A percentile compares a stretch with the other conserved stretches of the same genome.
Evolutionary conservation across 35 echinoderm and acorn worm species (phyloP).

Genomic region (Amphiura filiformis): DNA sequence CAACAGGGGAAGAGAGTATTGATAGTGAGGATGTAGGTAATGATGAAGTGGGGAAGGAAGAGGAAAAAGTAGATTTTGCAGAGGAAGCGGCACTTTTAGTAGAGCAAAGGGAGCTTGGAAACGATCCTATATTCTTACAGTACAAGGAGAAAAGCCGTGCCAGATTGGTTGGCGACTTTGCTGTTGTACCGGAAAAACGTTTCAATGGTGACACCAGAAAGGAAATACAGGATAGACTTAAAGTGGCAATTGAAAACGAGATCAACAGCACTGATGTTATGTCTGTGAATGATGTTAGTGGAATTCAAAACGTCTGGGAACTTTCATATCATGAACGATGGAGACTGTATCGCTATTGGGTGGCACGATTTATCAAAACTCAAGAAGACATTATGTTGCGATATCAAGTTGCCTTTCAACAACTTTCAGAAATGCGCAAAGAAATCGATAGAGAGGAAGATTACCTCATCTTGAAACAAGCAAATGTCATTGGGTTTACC

Average conservation of each 20-base stretch:
- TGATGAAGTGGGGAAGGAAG: not conserved
- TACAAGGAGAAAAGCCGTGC: not conserved
- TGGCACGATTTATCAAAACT: not conserved
- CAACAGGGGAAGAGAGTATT: not conserved
- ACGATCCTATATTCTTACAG: not conserved
- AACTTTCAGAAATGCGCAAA: conserved; percentile 3
- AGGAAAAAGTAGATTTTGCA: conserved; percentile 14
- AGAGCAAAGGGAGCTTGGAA: not conserved
- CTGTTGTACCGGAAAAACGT: not conserved
- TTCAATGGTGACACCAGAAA: no score
- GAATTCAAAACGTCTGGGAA: conserved; percentile 41
- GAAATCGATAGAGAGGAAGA: conserved; percentile 50
- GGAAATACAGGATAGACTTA: no score
- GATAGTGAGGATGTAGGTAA: conserved; percentile 9
- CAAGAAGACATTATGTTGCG: not conserved
- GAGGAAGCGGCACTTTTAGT: conserved; percentile 30
- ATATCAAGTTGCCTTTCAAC: conserved; percentile 39
- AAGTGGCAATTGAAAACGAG: not conserved
- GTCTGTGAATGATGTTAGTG: conserved; percentile 16
- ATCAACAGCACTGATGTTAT: conserved; percentile 19
- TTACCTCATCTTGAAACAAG: conserved; percentile 23
- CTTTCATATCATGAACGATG: conserved; percentile 54
- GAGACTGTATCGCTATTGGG: conserved; percentile 70
- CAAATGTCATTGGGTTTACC: conserved; percentile 68
- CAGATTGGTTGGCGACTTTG: not conserved